Percentiles rank a stretch among this genome's conserved stretches.
phyloP scores from a whole-genome alignment of 2,888 invertebrate species.

The Neuroscelio doddi region DNA sequence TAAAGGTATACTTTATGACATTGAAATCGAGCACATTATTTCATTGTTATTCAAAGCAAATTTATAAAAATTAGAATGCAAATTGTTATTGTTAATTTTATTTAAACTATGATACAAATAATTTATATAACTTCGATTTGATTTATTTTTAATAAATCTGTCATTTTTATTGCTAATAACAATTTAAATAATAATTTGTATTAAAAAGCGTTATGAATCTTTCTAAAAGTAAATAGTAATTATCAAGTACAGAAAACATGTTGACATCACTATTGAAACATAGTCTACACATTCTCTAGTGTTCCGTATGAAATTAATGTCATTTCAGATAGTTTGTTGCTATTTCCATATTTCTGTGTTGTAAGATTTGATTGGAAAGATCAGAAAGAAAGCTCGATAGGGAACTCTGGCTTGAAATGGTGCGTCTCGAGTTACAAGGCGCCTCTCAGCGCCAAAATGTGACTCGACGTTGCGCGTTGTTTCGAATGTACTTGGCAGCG shows the following conservation, averaged over 20 bases:
- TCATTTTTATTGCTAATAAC: too few species aligned
- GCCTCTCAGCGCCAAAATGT: constrained; percentile 59
- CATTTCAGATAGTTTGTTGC: constrained; percentile 1
- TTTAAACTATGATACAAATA: too few species aligned
- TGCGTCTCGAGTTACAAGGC: constrained; percentile 63
- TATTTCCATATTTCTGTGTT: constrained; percentile 22
- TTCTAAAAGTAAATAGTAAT: neutral
- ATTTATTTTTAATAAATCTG: too few species aligned
- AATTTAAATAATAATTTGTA: too few species aligned
- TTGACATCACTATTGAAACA: neutral
- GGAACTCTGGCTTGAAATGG: constrained; percentile 44
- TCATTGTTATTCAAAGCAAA: too few species aligned
- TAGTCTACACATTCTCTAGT: neutral
- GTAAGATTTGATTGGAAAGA: neutral
- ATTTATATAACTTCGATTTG: too few species aligned
- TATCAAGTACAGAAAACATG: neutral
- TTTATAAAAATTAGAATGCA: too few species aligned
- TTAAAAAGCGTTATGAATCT: too few species aligned
- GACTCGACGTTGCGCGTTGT: constrained; percentile 45
- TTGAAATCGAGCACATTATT: too few species aligned
- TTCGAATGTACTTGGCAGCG: constrained; percentile 67
- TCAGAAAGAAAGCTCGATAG: constrained; percentile 30
- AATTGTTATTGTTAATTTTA: too few species aligned
- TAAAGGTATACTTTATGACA: too few species aligned
- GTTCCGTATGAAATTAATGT: neutral